A percentile compares a stretch with the other conserved stretches of the same genome.
Evolutionary conservation across 2,113 vertebrate species (phyloP).

Genomic region (Cebidichthys violaceus): DNA sequence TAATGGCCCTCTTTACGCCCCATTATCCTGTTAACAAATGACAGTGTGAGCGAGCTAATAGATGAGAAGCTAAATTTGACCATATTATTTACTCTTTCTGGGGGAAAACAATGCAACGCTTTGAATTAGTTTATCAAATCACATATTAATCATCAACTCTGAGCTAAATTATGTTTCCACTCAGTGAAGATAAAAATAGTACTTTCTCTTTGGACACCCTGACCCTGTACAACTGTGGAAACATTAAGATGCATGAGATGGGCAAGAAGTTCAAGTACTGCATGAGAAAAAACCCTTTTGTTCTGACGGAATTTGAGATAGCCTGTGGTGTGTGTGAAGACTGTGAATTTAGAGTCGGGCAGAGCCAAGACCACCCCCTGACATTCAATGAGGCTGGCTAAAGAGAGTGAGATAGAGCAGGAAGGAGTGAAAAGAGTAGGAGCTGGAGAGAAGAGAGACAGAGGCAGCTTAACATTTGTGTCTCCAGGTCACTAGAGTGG

Average conservation of each 20-base stretch:
- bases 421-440: constrained; percentile 66
- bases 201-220: constrained; percentile 39
- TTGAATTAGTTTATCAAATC: constrained; percentile 73
- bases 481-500: constrained; percentile 84
- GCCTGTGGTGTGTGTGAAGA: constrained; percentile 77
- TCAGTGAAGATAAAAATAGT: constrained; percentile 21
- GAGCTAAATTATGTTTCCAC: constrained; percentile 29
- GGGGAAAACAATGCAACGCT: constrained; percentile 66
- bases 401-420: constrained; percentile 71
- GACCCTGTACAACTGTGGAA: constrained; percentile 51
- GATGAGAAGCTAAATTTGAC: constrained; percentile 75
- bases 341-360: constrained; percentile 73
- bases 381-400: constrained; percentile 79
- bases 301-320: constrained; percentile 79
- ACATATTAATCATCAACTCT: constrained; percentile 68
- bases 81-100: constrained; percentile 75
- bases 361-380: constrained; percentile 80
- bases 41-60: constrained; percentile 76
- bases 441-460: constrained; percentile 65
- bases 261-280: constrained; percentile 67
- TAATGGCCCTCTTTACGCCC: constrained; percentile 82
- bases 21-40: constrained; percentile 86
- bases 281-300: constrained; percentile 77
- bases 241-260: constrained; percentile 77
- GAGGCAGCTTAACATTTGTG: constrained; percentile 84